Base-by-base conservation (phyloP, 2,888 invertebrate species). In the Lasioglossum zephyrum region DNA sequence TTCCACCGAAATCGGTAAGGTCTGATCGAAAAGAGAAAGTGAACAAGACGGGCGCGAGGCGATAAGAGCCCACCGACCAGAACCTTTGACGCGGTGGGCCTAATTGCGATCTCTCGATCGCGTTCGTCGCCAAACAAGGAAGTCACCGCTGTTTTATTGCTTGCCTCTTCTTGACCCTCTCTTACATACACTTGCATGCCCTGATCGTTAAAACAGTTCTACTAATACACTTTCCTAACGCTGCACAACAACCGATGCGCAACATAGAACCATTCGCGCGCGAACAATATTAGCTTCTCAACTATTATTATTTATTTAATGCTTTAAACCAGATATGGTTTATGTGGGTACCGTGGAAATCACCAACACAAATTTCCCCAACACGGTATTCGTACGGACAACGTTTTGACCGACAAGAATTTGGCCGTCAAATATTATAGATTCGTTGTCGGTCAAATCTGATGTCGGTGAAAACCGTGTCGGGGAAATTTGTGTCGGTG, bases 51-150 rank as follows among this genome's bases (percentile, higher is more conserved):
- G 84, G 79, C 79, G 85, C 81, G 72, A 78, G 63, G 70, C 84
- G 90, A 90, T 90, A 90, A 89, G 85, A 81, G 85, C 77, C 86
- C 83, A 84, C 86, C 86, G 89, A 80, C 88, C 87, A 87, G 86
- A 90, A 85, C 91, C 90, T 92, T 92, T 92, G 92, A 92, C 92
- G 92, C 91, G 91, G 89, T 78, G 82, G 90, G 90, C 91, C 92
- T 92, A 90, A 92, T 92, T 91, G 92, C 92, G 87, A 91, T 90
- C 92, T 90, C 86, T 86, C 90, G 90, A 89, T 90, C 89, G 83
- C 87, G 79, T 79, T 74, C 85, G 84, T 88, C 87, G 89, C 88
- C 91, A 90, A 92, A 92, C 88, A 92, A 92, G 92, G 92, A 92
- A 91, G 90, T 89, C 87, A 86, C 81, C 87, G 88, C 88, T 88